These are phyloP conservation scores for Phalloptychus januarius DNA, from an alignment of 2,797 vertebrate genomes.

Conservation along the genomic window DNA sequence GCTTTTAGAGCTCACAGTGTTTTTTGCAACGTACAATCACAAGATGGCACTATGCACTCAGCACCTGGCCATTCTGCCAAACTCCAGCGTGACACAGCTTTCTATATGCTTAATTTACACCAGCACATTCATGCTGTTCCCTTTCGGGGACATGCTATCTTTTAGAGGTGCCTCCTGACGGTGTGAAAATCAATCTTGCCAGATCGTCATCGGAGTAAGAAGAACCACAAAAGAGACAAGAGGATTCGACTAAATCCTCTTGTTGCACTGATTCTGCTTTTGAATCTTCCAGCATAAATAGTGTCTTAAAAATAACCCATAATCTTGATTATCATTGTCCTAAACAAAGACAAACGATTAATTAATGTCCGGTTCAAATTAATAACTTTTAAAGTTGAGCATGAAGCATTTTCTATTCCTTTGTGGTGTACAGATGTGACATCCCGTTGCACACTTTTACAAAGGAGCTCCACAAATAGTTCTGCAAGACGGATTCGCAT, in stretches of 20 bases:
- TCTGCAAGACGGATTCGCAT: conserved; percentile 45
- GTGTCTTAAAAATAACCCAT: conserved; percentile 3
- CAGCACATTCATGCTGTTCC: conserved; percentile 7
- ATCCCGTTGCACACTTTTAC: conserved; percentile 59
- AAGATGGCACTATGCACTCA: conserved; percentile 70
- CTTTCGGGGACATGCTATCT: not conserved
- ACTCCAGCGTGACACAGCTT: conserved; percentile 9
- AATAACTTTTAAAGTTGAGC: conserved; percentile 14
- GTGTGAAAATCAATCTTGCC: conserved; percentile 16
- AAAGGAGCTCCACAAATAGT: conserved; percentile 62
- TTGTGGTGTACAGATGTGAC: conserved; percentile 68
- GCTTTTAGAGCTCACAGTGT: conserved; percentile 8
- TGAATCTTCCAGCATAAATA: conserved; percentile 11
- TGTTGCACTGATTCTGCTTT: not conserved
- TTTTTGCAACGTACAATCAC: conserved; percentile 53
- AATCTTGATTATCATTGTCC: conserved; percentile 2
- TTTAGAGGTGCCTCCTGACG: conserved; percentile 24
- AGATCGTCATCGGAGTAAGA: conserved; percentile 1
- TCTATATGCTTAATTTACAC: conserved; percentile 29
- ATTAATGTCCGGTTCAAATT: conserved; percentile 25
- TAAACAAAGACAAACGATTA: conserved; percentile 5
- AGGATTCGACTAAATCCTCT: conserved; percentile 10
- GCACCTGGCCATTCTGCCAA: conserved; percentile 37
- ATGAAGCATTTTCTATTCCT: conserved; percentile 29
- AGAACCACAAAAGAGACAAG: conserved; percentile 25